Evolutionary conservation across 1,140 invertebrate species (phyloP).

Genomic region (Lucilia cuprina): DNA sequence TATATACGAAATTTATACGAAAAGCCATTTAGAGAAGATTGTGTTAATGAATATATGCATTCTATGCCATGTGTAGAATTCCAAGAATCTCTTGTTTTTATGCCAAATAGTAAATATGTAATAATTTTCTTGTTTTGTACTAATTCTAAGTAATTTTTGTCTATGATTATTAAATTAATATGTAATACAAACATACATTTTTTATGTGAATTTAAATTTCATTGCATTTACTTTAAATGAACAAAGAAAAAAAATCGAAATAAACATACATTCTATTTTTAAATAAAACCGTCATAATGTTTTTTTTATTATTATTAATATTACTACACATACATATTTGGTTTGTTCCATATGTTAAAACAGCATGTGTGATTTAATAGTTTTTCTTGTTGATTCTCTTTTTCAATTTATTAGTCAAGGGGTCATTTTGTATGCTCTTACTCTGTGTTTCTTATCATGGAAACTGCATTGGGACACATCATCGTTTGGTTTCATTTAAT

Average conservation of each 20-base stretch:
- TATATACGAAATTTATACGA: too few species aligned
- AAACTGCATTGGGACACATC: conserved; percentile 23
- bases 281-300: background rate
- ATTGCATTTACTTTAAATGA: background rate
- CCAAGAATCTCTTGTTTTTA: background rate
- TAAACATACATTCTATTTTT: background rate
- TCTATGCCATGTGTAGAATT: background rate
- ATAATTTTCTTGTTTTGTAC: background rate
- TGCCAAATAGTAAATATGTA: background rate
- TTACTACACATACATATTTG: background rate
- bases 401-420: background rate
- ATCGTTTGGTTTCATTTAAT: conserved; percentile 1
- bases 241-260: background rate
- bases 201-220: background rate
- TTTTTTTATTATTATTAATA: background rate
- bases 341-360: background rate
- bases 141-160: too few species aligned
- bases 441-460: background rate
- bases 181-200: background rate
- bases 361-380: background rate
- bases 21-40: background rate
- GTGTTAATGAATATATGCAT: background rate
- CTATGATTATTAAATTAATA: too few species aligned
- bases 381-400: background rate
- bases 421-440: background rate